Evolutionary conservation across 2,113 vertebrate species (phyloP), one percentile per base, ranked within the genome.

Genomic region (Phyllostomus hastatus): DNA sequence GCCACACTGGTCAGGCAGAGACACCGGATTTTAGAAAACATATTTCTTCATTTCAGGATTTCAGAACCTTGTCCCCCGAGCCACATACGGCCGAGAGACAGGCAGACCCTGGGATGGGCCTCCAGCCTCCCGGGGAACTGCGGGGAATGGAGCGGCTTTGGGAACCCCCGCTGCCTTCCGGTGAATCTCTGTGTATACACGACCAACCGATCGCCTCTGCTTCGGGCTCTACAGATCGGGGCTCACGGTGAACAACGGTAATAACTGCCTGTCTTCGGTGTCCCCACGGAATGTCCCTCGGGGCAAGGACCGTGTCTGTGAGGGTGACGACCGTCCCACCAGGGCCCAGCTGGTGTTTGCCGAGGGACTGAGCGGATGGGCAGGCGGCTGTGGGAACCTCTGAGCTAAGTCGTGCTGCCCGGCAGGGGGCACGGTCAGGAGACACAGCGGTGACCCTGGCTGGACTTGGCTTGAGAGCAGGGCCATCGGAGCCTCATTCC

Each of bases 81-180:
- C 59, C 26, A 41, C 0, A 43, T 50, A 31, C 0, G 31, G 48
- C 1, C 0, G 4, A n/a, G 57, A 26, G 48, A 66, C 1, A 17
- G 24, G 26, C 4, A 10, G 24, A 61, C 31, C 5, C 67, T 17
- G 10, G 10, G 66, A 33, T 5, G 24, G 31, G 31, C 57, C 3
- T 5, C 16, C 76, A 20, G 69, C 15, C 41, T 12, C 57, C 76
- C 15, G 10, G 52, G 41, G 22, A 54, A 41, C 19, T 33, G 35
- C 35, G 3, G 35, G 26, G 59, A 48, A 17, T 12, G 43, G 54
- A 83, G 31, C 35, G 46, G 5, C 26, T 76, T 14, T 1, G 26
- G 33, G 48, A 31, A 67, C 57, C 59, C 67, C 16, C 38, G 4
- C 33, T 41, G 67, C 61, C n/a, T 66, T 22, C 5, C 0, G 11